Evolutionary conservation across 2,888 invertebrate species (phyloP).

Genomic region (Clostera curtula): DNA sequence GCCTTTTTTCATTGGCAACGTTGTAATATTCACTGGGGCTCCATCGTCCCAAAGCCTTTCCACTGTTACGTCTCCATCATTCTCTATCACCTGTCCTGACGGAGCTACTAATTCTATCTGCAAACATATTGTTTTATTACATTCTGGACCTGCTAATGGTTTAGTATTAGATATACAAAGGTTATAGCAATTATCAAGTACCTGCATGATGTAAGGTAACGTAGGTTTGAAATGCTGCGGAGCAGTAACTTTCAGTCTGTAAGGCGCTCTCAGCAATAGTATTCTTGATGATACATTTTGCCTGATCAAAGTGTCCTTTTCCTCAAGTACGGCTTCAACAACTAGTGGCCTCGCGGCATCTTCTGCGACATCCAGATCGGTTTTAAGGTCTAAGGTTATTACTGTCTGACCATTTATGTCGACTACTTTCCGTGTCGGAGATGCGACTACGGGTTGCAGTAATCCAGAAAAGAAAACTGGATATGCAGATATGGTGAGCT

Average conservation of each 20-base stretch:
- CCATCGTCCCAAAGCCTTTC: constrained; percentile 65
- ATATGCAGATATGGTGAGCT: constrained; percentile 87
- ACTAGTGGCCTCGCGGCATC: constrained; percentile 89
- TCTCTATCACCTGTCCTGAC: constrained; percentile 41
- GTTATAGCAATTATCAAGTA: constrained; percentile 12
- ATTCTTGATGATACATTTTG: constrained; percentile 82
- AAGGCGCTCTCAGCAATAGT: constrained; percentile 75
- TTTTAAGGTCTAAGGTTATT: constrained; percentile 84
- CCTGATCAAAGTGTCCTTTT: constrained; percentile 88
- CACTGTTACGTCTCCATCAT: constrained; percentile 48
- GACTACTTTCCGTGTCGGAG: constrained; percentile 82
- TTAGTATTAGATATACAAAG: not conserved
- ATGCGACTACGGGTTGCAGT: constrained; percentile 84
- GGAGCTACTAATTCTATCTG: constrained; percentile 60
- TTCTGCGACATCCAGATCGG: constrained; percentile 81
- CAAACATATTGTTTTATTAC: constrained; percentile 4
- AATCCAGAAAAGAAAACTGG: constrained; percentile 87
- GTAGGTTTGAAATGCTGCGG: constrained; percentile 93
- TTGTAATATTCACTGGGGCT: constrained; percentile 51
- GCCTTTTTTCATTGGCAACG: constrained; percentile 42
- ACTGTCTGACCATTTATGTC: constrained; percentile 78
- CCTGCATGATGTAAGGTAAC: constrained; percentile 85
- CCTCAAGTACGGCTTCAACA: constrained; percentile 92
- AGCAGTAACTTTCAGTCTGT: constrained; percentile 83
- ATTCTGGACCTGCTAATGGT: not conserved